Conservation (phyloP, 2,888 invertebrate species). For the Macrophya alboannulata region DNA sequence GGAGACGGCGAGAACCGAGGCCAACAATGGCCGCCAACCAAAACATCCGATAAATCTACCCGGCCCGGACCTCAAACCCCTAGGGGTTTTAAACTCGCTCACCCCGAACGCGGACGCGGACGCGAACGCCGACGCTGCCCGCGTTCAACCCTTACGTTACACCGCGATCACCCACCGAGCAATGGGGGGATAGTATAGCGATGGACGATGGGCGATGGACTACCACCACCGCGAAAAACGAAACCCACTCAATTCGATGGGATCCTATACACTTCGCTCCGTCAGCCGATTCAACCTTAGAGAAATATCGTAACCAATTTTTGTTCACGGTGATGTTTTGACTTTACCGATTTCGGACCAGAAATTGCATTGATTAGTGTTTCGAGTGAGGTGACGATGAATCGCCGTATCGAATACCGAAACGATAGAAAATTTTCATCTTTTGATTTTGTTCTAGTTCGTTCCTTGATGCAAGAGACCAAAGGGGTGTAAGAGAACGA, state of each 20-base stretch:
- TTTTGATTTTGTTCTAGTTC: neutral
- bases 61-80: constrained; percentile 78
- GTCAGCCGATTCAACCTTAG: neutral
- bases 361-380: neutral
- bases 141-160: constrained; percentile 79
- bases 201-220: constrained; percentile 23
- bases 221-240: constrained; percentile 23
- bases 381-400: neutral
- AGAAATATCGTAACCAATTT: neutral
- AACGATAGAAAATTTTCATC: neutral
- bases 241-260: constrained; percentile 26
- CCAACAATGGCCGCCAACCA: constrained; percentile 80
- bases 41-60: constrained; percentile 81
- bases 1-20: constrained; percentile 68
- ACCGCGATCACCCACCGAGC: constrained; percentile 61
- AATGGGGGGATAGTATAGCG: neutral
- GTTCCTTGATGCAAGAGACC: neutral
- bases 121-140: constrained; percentile 68
- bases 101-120: constrained; percentile 70
- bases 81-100: constrained; percentile 78
- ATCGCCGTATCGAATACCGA: neutral
- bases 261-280: constrained; percentile 17
- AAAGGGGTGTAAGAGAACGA: constrained; percentile 3
- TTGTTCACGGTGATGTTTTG: neutral
- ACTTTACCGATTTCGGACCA: neutral